Conservation (phyloP, 2,113 vertebrate species). For the Aldabrachelys gigantea region DNA sequence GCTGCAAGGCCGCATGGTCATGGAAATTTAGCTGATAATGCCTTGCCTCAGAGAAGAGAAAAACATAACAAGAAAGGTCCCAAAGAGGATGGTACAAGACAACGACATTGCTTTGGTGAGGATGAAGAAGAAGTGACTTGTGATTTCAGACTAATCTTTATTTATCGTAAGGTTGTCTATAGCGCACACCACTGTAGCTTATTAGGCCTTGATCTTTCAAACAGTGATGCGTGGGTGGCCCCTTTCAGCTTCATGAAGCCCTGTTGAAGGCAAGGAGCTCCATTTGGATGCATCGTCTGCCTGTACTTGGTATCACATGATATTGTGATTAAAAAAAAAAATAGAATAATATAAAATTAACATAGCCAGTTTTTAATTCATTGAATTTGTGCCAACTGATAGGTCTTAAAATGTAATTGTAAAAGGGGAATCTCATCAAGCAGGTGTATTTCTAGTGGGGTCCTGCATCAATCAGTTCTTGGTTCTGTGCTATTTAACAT, state of each 20-base stretch:
- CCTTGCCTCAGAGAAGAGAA: neutral
- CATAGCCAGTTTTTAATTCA: no score
- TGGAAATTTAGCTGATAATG: neutral
- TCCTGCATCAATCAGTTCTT: no score
- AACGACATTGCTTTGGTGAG: neutral
- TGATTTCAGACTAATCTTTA: neutral
- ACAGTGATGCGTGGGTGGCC: neutral
- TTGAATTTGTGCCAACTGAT: no score
- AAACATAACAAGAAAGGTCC: neutral
- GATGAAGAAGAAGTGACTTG: fast-evolving
- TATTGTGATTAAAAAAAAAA: no score
- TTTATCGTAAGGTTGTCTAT: neutral
- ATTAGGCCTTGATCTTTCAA: no score
- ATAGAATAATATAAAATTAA: no score
- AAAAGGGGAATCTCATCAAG: no score
- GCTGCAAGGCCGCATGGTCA: no score
- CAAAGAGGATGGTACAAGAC: neutral
- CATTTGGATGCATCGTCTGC: neutral
- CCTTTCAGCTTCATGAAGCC: fast-evolving
- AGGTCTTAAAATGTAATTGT: no score
- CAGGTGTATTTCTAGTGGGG: no score
- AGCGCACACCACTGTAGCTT: neutral
- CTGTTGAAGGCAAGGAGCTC: neutral
- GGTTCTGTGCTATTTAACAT: no score
- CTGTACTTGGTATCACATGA: neutral